These are phyloP conservation scores for Temnothorax ravouxi DNA, from an alignment of 2,888 invertebrate species.

Conservation along the genomic window DNA sequence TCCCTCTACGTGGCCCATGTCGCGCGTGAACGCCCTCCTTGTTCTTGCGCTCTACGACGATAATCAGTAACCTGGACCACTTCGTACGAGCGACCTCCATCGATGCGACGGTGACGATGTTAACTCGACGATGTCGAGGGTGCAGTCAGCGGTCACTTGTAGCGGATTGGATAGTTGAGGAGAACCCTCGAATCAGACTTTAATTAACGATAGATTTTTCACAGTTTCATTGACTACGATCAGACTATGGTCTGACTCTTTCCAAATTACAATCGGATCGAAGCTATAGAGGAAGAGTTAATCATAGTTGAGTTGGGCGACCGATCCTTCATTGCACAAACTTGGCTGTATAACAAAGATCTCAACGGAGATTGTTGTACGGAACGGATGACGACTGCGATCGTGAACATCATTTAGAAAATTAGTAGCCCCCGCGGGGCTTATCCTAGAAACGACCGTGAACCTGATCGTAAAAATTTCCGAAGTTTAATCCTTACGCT, in stretches of 20 bases:
- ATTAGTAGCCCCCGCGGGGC: background rate
- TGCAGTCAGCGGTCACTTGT: background rate
- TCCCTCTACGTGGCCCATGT: background rate
- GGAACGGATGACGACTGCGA: constrained; percentile 31
- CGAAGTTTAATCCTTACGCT: constrained; percentile 25
- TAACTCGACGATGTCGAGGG: background rate
- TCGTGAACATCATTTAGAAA: constrained; percentile 30
- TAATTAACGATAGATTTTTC: constrained; percentile 15
- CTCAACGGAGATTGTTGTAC: constrained; percentile 7
- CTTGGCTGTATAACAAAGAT: background rate
- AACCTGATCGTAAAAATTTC: constrained; percentile 30
- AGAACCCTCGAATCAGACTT: background rate
- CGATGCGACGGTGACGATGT: background rate
- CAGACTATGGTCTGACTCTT: background rate
- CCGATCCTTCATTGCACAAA: background rate
- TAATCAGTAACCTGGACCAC: background rate
- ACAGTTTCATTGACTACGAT: background rate
- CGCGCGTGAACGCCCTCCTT: background rate
- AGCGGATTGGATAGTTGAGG: background rate
- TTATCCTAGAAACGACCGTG: background rate
- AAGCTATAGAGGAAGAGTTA: background rate
- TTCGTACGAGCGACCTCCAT: constrained; percentile 5
- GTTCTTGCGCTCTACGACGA: background rate
- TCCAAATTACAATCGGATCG: background rate
- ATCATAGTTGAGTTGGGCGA: background rate